Evolutionary conservation across 1,140 invertebrate genomes (phyloP), one percentile per base, ranked within the genome.

Genomic region (Drosophila biarmipes): DNA sequence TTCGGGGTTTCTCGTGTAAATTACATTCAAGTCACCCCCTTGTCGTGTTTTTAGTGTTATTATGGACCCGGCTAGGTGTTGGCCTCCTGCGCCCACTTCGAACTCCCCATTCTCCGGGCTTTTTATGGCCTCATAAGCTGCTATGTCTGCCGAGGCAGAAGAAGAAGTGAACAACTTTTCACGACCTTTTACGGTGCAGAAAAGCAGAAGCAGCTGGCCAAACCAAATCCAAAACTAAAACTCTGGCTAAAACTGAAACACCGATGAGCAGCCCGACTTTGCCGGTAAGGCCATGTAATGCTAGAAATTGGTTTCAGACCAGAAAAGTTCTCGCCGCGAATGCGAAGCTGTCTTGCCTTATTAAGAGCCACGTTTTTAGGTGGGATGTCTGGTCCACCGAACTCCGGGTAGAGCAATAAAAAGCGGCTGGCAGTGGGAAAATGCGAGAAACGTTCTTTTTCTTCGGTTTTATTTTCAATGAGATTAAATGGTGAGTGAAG

Each of bases 51-150:
- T 63, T 58, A 45, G 52, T 80, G 61, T 80, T 80, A 75, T 75
- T 71, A 48, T 42, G 37, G 48, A 45, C 57, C 53, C 57, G 67
- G 19, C 40, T 51, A 71, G 54, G 17, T 69, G 64, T 69, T 71
- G 53, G 34, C 12, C 59, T 51, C 51, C 40, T 55, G 14, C 40
- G 51, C 15, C 42, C 46, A 37, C 48, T 31, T 43, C 12, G 31
- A 42, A 35, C 31, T 55, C 38, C 37, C 31, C 40, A 19, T 42
- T 68, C 53, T 38, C 19, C 40, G 56, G 51, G 40, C 75, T 72
- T 84, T 84, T 84, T 84, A 79, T 79, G 75, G 75, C 63, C 64
- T 66, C 51, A 64, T 56, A 81, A 79, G 67, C 53, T 51, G 24
- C 46, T 24, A 48, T 27, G 48, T 11, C 48, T 46, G 40, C 19